phyloP scores from a whole-genome alignment of 2,113 vertebrate species.

The Atlantisia rogersi region DNA sequence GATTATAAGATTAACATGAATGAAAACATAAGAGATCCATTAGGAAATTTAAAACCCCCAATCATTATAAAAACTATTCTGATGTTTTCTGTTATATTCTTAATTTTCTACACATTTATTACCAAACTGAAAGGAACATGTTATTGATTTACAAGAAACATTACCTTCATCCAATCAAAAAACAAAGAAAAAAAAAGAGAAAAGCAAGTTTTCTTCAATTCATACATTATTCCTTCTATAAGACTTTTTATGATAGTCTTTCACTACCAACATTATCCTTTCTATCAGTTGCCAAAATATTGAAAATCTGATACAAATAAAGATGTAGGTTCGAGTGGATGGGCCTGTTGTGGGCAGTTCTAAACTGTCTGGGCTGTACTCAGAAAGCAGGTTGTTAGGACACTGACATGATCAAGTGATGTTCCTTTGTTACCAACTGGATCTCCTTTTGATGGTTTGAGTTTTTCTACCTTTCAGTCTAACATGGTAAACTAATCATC shows the following conservation, averaged over 20 bases:
- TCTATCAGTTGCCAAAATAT: background rate
- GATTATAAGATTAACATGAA: background rate
- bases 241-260: background rate
- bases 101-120: background rate
- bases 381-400: background rate
- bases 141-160: background rate
- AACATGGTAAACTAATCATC: background rate
- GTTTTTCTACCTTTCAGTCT: background rate
- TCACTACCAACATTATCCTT: background rate
- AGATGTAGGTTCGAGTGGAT: background rate
- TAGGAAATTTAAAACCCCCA: background rate
- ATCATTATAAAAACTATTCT: background rate
- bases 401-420: background rate
- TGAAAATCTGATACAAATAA: background rate
- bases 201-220: background rate
- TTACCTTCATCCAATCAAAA: background rate
- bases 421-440: background rate
- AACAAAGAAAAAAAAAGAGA: background rate
- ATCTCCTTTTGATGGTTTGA: background rate
- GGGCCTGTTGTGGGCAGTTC: background rate
- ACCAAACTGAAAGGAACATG: background rate
- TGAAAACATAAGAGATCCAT: background rate
- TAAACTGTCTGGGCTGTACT: background rate
- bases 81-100: background rate
- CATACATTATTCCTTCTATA: background rate